Evolutionary conservation across 2,797 vertebrate species (phyloP), one percentile per base, ranked within the genome.

Genomic region (Fundulus diaphanus): DNA sequence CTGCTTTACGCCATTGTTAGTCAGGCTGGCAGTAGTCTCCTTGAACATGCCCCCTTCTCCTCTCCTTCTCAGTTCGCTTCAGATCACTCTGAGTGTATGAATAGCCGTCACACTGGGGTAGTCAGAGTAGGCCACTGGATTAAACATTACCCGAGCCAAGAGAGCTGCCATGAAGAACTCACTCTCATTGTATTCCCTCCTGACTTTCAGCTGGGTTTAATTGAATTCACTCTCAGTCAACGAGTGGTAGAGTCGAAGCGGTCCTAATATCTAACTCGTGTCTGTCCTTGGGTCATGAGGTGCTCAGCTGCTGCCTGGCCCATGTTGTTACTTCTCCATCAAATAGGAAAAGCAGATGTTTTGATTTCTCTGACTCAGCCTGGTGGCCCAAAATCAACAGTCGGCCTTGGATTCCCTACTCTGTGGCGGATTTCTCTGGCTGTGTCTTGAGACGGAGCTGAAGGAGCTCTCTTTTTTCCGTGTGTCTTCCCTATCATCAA

Each of bases 151-250:
- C 87, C 80, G 76, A 88, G 83, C 85, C 67, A 75, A 70, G 85
- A 90, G 79, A 70, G 86, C 81, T 82, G 87, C 84, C 72, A 84
- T 90, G 85, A 86, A 84, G 76, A 78, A 73, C 82, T 81, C 24
- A 24, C 84, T 88, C 73, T 83, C 83, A 87, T 86, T 86, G 79
- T 86, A 83, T 86, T 87, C 83, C 82, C 80, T 82, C 74, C 8
- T 85, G 91, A 94, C 91, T 88, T 93, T 92, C 85, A 87, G 80
- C 82, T 33, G 44, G 63, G 73, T 87, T 87, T 87, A 92, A 92
- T 86, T 88, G 78, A 89, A 92, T 90, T 85, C 3, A 70, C 83
- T 82, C 90, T 93, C 86, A 85, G 88, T 90, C 88, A 86, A 79
- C 85, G 85, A 92, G 85, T 74, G 73, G 80, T 77, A 78, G 76